A percentile compares a stretch with the other conserved stretches of the same genome.
These are phyloP conservation scores for Cheilosia pagana DNA, from an alignment of 2,888 invertebrate genomes.

Conservation along the genomic window DNA sequence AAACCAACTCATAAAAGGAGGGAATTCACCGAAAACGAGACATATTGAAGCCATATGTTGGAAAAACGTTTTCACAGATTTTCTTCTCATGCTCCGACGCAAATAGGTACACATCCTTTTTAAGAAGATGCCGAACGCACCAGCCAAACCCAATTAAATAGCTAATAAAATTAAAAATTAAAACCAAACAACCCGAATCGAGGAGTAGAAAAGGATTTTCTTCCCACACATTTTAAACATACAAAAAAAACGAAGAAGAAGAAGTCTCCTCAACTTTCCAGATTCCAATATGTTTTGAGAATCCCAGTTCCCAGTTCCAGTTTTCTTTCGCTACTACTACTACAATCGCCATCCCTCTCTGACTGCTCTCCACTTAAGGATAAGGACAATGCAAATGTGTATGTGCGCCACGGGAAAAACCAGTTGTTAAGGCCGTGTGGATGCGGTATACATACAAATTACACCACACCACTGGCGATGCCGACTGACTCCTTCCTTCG, in stretches of 20 bases:
- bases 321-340: slow-evolving; percentile 9
- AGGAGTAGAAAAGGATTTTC: slow-evolving; percentile 45
- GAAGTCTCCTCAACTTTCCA: slow-evolving; percentile 32
- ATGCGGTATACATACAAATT: slow-evolving; percentile 4
- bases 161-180: not conserved
- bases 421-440: slow-evolving; percentile 45
- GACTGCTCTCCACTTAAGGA: slow-evolving; percentile 41
- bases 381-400: slow-evolving; percentile 34
- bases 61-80: slow-evolving; percentile 13
- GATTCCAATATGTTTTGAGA: slow-evolving; percentile 16
- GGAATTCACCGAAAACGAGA: slow-evolving; percentile 11
- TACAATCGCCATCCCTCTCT: slow-evolving; percentile 12
- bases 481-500: too few species aligned
- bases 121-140: not conserved
- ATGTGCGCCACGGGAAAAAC: slow-evolving; percentile 59
- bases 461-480: not conserved
- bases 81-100: not conserved
- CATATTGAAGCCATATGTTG: slow-evolving; percentile 36
- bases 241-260: not conserved
- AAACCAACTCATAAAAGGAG: not conserved
- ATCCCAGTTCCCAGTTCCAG: slow-evolving; percentile 8
- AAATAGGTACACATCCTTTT: not conserved
- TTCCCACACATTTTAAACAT: slow-evolving; percentile 43
- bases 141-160: slow-evolving; percentile 1
- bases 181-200: not conserved